Evolutionary conservation across 2,113 vertebrate genomes (phyloP).

Genomic region (Ophthalmotilapia sp.): DNA sequence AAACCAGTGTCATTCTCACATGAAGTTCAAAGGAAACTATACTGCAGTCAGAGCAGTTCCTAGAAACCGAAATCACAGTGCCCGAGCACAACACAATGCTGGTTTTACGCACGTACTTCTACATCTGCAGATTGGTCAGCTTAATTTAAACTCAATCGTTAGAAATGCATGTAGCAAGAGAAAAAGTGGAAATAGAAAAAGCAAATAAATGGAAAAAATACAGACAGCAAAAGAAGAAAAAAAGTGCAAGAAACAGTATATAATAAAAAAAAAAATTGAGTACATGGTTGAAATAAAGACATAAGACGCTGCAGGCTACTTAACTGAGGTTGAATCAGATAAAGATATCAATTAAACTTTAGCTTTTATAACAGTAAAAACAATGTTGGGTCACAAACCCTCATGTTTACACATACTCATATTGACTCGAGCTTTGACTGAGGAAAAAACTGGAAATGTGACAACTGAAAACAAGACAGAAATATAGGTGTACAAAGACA

Average conservation of each 20-base stretch:
- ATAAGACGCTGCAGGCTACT: neutral
- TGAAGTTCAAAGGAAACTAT: neutral
- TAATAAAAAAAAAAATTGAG: neutral
- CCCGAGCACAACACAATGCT: neutral
- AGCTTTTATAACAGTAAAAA: neutral
- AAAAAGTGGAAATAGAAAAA: neutral
- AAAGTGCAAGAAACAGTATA: neutral
- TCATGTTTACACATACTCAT: neutral
- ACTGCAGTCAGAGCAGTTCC: neutral
- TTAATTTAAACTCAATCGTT: neutral
- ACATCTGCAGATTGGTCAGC: neutral
- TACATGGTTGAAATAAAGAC: neutral
- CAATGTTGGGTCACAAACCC: neutral
- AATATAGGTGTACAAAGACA: neutral
- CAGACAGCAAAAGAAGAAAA: neutral
- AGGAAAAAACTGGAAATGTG: neutral
- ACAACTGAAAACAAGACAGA: neutral
- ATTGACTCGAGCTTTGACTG: neutral
- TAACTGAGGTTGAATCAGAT: neutral
- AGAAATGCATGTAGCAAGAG: neutral
- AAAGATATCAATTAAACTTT: neutral
- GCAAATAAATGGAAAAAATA: neutral
- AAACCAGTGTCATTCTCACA: neutral
- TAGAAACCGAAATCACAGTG: slow-evolving; percentile 1
- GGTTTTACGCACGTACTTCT: neutral